Evolutionary conservation across 2,888 invertebrate genomes (phyloP), one percentile per base, ranked within the genome.

Genomic region (Caenorhabditis sinica): DNA sequence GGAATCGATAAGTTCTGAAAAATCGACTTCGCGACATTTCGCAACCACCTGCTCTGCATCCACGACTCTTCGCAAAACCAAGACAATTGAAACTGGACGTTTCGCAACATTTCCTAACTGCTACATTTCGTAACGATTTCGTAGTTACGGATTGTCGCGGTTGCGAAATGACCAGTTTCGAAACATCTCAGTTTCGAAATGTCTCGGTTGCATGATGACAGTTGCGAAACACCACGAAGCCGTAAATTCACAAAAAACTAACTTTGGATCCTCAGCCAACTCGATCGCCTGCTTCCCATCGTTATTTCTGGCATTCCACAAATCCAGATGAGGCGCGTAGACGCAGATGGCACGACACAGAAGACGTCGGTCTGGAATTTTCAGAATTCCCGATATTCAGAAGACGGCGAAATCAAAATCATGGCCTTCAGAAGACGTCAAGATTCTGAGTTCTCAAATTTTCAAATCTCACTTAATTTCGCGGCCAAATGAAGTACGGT

Each of bases 271-370:
- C 11, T 74, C 69, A 0, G 87, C 69, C 61, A 87, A 4, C 1
- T 87, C 87, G 13, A 83, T 49, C 30, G 87, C 81, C 23, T 73
- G 68, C 51, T 81, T 76, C n/a, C 86, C 86, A 0, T 82, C 81
- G 9, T 80, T 65, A 75, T 87, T 87, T 49, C 81, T 86, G 25
- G 43, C 11, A 25, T 68, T 66, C 81, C 79, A 86, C 17, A 87
- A 49, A 45, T 85, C 77, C 23, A 77, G 20, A 20, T 72, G 23
- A 2, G 73, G 25, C 2, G 63, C 74, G 15, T 77, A 74, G 30
- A 66, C 80, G 30, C 81, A 85, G 9, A 85, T 33, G 0, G 73
- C 85, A 15, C 85, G 72, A 15, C 68, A 61, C 9, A 71, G 49
- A 58, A 74, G 51, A 17, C 65, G 81, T 33, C 72, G 63, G 30